A percentile compares a stretch with the other conserved stretches of the same genome.
Conservation (phyloP, 1,140 invertebrate genomes). For the Campoletis sonorensis region DNA sequence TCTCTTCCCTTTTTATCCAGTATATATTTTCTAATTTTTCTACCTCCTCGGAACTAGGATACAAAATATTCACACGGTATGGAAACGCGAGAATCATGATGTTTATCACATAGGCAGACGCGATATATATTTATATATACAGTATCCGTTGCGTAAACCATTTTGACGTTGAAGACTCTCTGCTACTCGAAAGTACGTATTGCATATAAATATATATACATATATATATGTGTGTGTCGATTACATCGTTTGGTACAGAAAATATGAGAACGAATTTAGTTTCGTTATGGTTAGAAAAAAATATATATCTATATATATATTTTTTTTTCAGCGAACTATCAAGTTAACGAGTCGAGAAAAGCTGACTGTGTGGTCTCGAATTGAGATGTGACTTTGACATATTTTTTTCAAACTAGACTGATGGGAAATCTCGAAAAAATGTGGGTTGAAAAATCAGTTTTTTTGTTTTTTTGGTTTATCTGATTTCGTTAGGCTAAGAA, state of each 20-base stretch:
- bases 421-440: too few species aligned
- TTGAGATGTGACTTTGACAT: neutral
- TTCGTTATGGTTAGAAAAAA: conserved; percentile 35
- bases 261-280: neutral
- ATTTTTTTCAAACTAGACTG: neutral
- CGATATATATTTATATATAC: conserved; percentile 25
- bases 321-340: conserved; percentile 43
- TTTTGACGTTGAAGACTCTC: neutral
- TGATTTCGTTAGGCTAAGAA: too few species aligned
- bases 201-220: neutral
- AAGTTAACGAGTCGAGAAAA: conserved; percentile 1
- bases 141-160: conserved; percentile 26
- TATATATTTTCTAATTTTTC: neutral
- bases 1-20: neutral
- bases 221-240: too few species aligned
- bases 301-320: too few species aligned
- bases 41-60: conserved; percentile 38
- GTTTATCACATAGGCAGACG: neutral
- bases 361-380: neutral
- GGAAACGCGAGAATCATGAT: neutral
- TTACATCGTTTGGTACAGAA: neutral
- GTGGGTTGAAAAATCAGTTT: too few species aligned
- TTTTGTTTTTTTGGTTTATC: too few species aligned
- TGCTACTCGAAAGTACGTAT: conserved; percentile 16
- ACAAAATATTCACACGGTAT: conserved; percentile 70